Base-by-base conservation (phyloP, 2,888 invertebrate genomes). In the Meteorus colon region DNA sequence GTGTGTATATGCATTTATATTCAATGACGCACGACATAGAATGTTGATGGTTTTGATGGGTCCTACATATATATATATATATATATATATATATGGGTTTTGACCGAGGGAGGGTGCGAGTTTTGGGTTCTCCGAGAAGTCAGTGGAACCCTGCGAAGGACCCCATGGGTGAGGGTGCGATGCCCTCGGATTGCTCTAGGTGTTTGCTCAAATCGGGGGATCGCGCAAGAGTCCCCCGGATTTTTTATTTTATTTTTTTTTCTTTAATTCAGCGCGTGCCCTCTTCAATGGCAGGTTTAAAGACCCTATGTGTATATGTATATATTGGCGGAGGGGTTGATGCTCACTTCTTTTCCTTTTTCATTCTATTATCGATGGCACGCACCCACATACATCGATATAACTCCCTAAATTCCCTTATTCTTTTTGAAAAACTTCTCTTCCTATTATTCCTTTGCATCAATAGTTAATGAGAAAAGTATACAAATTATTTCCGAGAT, bases 221-320 rank as follows among this genome's bases (percentile, higher is more conserved):
- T 60, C 19, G 19, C 19, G 55, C 8, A 19, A 19, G 60, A 63
- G 65, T 68, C 55, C 76, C 80, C 81, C 77, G 68, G 72, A 62
- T 79, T 81, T 65, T 65, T 81, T 41, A 41, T 81, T 73, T 82
- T 55, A 24, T 24, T 55, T 55, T 55, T 55, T 10, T 19, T 55
- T 55, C 19, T 55, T 19, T 55, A 55, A 55, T 55, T 78, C 68
- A 84, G 83, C 87, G 87, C 88, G 88, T 89, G 88, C 87, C 88
- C 88, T 88, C 88, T 87, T 89, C 87, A 88, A 86, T 89, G 85
- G 84, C 55, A 86, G 87, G 67, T 62, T 19, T 72, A 41, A 72
- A 76, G 72, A 67, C 55, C 55, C 55, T 19, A 48, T 48, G 48
- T 48, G n/a, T 48, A 45, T 14, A 45, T 45, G n/a, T 48, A 48